Evolutionary conservation across 1,140 invertebrate species (phyloP), one percentile per base, ranked within the genome.

Genomic region (Hycleus phaleratus): DNA sequence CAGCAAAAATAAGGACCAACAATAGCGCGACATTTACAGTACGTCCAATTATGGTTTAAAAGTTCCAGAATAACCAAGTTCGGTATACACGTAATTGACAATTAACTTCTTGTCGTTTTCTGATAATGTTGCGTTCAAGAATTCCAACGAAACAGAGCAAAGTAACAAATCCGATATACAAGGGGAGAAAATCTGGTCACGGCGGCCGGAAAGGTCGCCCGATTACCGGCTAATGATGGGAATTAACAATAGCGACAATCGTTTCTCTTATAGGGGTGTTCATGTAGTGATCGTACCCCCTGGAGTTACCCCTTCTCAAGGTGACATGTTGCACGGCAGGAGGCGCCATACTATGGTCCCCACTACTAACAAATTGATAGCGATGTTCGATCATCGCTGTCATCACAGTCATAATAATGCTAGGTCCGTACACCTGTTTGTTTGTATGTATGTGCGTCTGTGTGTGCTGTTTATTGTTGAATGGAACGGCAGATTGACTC

Each of bases 251-350:
- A 42, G 53, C 46, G 46, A 44, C 44, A 56, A 56, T 56, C 32
- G 45, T 26, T 32, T 47, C 42, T 32, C 12, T n/a, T 44, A 42
- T 45, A 48, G 46, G 48, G 55, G 46, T 49, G 46, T 56, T 42
- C 47, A n/a, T 52, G 50, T 52, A 3, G 45, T 46, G 32, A n/a
- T 11, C 24, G 40, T 49, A 26, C 55, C 55, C 46, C 55, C 55
- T 12, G 55, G 38, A 49, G 55, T 56, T 56, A 56, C 39, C 55
- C 55, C 55, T 56, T 56, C 55, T 56, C 55, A 49, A 44, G 55
- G 55, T 56, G 55, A 56, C 46, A 56, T 56, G 55, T 56, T 48
- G 24, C 55, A 9, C 55, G 25, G 55, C 55, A 45, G 46, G 55
- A 38, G 38, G 46, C 39, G 18, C 26, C 9, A 9, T 46, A 24